Percentiles rank a stretch among this genome's conserved stretches.
These are phyloP conservation scores for Sternarchorhynchus goeldii DNA, from an alignment of 2,797 vertebrate species.

Conservation along the genomic window DNA sequence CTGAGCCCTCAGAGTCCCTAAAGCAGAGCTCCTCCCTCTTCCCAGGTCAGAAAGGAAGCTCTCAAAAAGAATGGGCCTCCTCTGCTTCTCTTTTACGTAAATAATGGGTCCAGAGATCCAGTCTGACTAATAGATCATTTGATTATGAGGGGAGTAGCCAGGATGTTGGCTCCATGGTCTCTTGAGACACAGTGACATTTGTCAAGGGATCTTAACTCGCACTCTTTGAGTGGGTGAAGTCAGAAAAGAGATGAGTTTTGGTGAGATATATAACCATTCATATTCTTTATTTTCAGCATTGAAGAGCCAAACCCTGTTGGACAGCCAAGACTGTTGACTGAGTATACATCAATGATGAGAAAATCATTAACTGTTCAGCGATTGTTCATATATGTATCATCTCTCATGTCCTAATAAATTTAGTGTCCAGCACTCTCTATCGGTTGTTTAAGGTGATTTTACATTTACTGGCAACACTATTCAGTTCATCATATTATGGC, in stretches of 20 bases:
- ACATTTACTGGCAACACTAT: background rate
- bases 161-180: conserved; percentile 59
- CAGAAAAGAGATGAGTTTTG: conserved; percentile 32
- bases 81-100: conserved; percentile 53
- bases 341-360: background rate
- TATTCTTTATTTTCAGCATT: background rate
- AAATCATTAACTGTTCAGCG: background rate
- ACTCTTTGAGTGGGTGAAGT: conserved; percentile 55
- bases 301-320: conserved; percentile 1
- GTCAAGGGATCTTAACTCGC: conserved; percentile 52
- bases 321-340: background rate
- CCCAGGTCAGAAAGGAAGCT: conserved; percentile 25
- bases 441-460: background rate
- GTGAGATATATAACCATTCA: conserved; percentile 8
- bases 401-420: background rate
- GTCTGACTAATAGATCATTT: conserved; percentile 63
- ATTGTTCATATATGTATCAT: background rate
- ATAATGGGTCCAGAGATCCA: conserved; percentile 67
- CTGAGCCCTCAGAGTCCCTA: conserved; percentile 30
- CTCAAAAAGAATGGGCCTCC: conserved; percentile 20
- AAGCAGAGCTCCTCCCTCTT: conserved; percentile 38
- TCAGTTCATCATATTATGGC: background rate
- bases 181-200: conserved; percentile 63
- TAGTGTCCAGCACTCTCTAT: conserved; percentile 6
- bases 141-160: conserved; percentile 63